Conservation (phyloP, 2,113 vertebrate species). For the Poeciliopsis turrubarensis region DNA sequence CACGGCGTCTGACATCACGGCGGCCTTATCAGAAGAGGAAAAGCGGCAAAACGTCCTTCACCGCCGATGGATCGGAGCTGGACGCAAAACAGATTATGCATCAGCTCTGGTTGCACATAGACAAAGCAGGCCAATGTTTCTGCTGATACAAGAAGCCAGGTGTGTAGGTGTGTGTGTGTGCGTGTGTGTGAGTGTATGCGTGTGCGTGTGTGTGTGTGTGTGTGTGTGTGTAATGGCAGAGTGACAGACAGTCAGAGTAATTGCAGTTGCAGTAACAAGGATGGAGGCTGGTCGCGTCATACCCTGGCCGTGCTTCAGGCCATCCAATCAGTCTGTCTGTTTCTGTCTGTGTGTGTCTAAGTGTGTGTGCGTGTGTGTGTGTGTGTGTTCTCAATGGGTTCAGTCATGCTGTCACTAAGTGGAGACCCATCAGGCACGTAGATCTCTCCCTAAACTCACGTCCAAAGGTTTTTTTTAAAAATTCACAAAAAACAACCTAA, state of each 20-base stretch:
- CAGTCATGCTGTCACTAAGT: conserved; percentile 30
- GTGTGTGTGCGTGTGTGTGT: conserved; percentile 22
- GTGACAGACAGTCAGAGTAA: conserved; percentile 36
- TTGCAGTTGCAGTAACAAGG: conserved; percentile 20
- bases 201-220: neutral
- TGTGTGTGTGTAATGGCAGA: conserved; percentile 10
- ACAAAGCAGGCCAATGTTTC: conserved; percentile 34
- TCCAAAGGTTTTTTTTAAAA: conserved; percentile 1
- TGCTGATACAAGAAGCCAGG: conserved; percentile 28
- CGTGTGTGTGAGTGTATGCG: no score
- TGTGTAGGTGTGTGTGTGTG: conserved; percentile 13
- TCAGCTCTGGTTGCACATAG: conserved; percentile 13
- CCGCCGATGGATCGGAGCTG: conserved; percentile 24
- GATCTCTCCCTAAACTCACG: conserved; percentile 14
- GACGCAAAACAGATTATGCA: conserved; percentile 21
- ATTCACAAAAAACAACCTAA: neutral
- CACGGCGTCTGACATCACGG: conserved; percentile 61
- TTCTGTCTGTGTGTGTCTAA: neutral
- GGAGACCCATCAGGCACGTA: conserved; percentile 28
- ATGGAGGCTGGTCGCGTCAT: conserved; percentile 32
- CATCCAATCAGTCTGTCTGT: conserved; percentile 8
- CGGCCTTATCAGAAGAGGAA: conserved; percentile 39
- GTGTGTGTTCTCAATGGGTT: conserved; percentile 22
- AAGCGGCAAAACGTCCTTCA: conserved; percentile 55
- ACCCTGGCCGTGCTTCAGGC: conserved; percentile 15